phyloP scores from a whole-genome alignment of 2,113 vertebrate genomes.

The Aspiorhynchus laticeps region DNA sequence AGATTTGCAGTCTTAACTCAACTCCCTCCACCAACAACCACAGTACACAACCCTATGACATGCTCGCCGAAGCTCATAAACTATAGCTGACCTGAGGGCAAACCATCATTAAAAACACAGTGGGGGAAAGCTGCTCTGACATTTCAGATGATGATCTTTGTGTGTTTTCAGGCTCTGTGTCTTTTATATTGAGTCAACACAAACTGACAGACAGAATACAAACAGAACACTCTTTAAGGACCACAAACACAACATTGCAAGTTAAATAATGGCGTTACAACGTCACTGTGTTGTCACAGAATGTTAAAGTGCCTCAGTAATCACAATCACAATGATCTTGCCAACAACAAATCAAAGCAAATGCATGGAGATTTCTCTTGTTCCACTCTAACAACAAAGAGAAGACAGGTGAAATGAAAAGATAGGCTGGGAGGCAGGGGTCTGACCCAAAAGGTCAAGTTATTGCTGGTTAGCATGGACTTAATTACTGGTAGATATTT shows the following conservation, averaged over 20 bases:
- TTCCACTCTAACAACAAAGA: background rate
- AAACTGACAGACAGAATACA: constrained; percentile 18
- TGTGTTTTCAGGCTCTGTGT: constrained; percentile 34
- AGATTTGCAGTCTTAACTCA: background rate
- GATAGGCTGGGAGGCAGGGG: background rate
- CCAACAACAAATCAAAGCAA: background rate
- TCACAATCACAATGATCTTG: background rate
- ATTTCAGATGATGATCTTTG: constrained; percentile 25
- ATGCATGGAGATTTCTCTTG: background rate
- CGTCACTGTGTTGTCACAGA: background rate
- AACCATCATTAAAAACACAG: constrained; percentile 42
- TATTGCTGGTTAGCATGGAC: background rate
- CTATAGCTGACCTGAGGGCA: constrained; percentile 31
- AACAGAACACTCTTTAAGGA: background rate
- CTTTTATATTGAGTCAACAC: constrained; percentile 30
- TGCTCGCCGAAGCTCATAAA: background rate
- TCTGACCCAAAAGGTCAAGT: background rate
- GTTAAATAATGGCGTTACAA: background rate
- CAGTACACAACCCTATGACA: constrained; percentile 1
- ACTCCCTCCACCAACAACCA: constrained; percentile 6
- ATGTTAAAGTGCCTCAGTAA: background rate
- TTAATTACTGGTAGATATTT: too few relatives aligned
- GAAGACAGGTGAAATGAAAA: background rate
- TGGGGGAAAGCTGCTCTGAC: constrained; percentile 16
- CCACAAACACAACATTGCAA: background rate